These are phyloP conservation scores for Rhinichthys klamathensis DNA, from an alignment of 2,113 vertebrate species.

Conservation along the genomic window DNA sequence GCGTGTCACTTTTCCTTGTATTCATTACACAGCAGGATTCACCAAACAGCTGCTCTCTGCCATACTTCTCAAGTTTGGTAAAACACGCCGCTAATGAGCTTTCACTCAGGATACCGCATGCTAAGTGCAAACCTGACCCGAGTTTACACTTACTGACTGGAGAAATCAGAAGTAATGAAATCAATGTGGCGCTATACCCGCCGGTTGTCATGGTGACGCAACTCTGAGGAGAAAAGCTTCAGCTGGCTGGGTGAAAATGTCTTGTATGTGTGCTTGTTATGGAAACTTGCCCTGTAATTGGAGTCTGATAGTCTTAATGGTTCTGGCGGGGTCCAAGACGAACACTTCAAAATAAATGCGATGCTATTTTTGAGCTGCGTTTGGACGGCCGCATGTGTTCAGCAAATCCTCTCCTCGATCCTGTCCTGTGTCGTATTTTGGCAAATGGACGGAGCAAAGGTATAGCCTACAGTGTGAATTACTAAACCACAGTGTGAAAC, in stretches of 20 bases:
- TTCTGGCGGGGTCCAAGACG: constrained; percentile 21
- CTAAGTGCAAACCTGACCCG: constrained; percentile 49
- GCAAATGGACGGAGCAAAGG: neutral
- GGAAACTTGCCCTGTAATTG: constrained; percentile 50
- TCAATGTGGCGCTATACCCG: constrained; percentile 42
- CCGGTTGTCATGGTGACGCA: constrained; percentile 48
- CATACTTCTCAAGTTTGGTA: constrained; percentile 13
- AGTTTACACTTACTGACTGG: constrained; percentile 36
- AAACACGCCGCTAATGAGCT: constrained; percentile 50
- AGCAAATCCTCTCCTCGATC: neutral
- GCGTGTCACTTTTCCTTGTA: constrained; percentile 35
- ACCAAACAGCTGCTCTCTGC: constrained; percentile 37
- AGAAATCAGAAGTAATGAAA: constrained; percentile 51
- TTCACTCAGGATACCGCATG: constrained; percentile 39
- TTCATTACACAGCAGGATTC: constrained; percentile 21
- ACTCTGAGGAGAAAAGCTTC: constrained; percentile 45
- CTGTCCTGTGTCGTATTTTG: neutral
- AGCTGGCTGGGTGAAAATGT: constrained; percentile 43
- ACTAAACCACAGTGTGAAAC: neutral
- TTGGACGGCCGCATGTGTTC: neutral
- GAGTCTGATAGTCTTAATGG: constrained; percentile 42
- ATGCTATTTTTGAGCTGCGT: constrained; percentile 24
- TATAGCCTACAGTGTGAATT: constrained; percentile 1
- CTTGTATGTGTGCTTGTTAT: constrained; percentile 47
- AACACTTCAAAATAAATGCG: constrained; percentile 21